Evolutionary conservation across 2,888 invertebrate species (phyloP), one percentile per base, ranked within the genome.

Genomic region (Ischnura elegans): DNA sequence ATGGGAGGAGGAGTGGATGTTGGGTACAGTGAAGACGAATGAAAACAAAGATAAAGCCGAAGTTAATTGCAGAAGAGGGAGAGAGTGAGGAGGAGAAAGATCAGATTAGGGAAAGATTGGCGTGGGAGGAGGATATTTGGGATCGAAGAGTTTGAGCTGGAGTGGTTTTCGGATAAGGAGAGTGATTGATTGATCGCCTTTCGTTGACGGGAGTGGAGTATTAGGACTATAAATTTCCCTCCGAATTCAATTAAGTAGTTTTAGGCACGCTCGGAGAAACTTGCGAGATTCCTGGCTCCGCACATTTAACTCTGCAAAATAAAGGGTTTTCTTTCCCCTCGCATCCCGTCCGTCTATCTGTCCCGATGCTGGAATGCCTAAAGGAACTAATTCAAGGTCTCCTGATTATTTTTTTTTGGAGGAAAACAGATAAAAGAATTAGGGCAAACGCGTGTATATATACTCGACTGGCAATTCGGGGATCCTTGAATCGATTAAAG

Each of bases 211-310:
- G 19, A 25, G 76, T 36, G 76, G 76, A 51, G 76, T 29, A 76
- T 76, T 36, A 13, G 76, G 76, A 76, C 76, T 76, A 76, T 76
- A 76, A 76, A 76, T 76, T 76, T 76, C 76, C 76, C 76, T 76
- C n/a, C 76, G 76, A 76, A 76, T 76, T 76, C 76, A 76, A 76
- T 76, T 76, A 76, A 76, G 76, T 76, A 76, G 76, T 76, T 76
- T 76, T 36, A 76, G 76, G 76, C 36, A 0, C 76, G 36, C 76
- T 36, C 29, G 76, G 76, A 13, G 36, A 36, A 76, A 76, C 76
- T 76, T 76, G 76, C 29, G 76, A 5, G 36, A 76, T 29, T 25
- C 36, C n/a, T 0, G 36, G 36, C 76, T 76, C 36, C 76, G 6
- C 76, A 36, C 76, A 76, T 76, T 76, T 76, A 76, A 36, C 76